Base-by-base conservation (phyloP, 2,113 vertebrate genomes). In the Puntigrus tetrazona region DNA sequence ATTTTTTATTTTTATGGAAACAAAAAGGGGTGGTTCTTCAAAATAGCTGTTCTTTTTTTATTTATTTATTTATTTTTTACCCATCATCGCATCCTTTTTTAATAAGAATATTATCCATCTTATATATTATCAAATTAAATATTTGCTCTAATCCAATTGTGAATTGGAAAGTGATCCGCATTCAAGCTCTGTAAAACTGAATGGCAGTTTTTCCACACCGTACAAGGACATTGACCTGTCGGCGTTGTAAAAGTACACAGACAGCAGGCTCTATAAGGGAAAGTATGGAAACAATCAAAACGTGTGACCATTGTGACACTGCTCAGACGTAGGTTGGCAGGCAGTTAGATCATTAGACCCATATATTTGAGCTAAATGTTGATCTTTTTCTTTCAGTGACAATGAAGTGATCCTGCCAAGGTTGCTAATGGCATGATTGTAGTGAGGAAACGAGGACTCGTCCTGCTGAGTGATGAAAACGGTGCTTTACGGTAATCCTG, bases 211-310 rank as follows among this genome's bases (percentile, higher is more conserved):
- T 86, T 84, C 47, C 73, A 82, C 75, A 70, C 73, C 81, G 6
- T 86, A 82, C 81, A 87, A 82, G 78, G 88, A 80, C 75, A 76
- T 57, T 72, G 47, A 86, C 57, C 18, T 74, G 65, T 36, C 65
- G 79, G 75, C 75, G 16, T 59, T 27, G 41, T 43, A 31, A 11
- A 73, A 73, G 16, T 27, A 25, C 7, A 41, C 47, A 67, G 41
- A 57, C 47, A 67, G 41, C 80, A 85, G 45, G 69, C 82, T 81
- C 14, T 81, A n/a, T 55, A 81, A 38, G 41, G 36, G 36, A 25
- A 77, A 73, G 22, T 84, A 74, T 38, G 45, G 22, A 59, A 76
- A 77, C 47, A 67, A 65, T 27, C 27, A 0, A 76, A 27, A 43
- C 38, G 27, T 20, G 34, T 41, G 10, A 22, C 11, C 50, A 55